Evolutionary conservation across 2,888 invertebrate species (phyloP).

Genomic region (Tetheella fluctuosa): DNA sequence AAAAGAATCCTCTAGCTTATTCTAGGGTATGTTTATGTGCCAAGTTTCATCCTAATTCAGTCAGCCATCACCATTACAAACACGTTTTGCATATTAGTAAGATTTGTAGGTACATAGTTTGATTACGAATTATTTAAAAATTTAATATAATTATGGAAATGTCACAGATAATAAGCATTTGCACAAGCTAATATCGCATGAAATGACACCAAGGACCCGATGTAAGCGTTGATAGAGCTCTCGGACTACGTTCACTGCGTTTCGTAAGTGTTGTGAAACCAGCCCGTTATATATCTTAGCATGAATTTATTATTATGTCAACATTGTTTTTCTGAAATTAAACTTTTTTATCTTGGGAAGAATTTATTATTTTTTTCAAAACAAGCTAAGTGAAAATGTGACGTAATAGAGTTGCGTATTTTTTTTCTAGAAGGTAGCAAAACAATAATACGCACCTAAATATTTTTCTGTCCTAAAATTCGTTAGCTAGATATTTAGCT

Average conservation of each 20-base stretch:
- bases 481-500: no score
- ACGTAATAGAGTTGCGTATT: neutral
- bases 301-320: neutral
- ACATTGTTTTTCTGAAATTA: neutral
- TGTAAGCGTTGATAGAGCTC: constrained; percentile 7
- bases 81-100: no score
- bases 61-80: no score
- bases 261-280: constrained; percentile 1
- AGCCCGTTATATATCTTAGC: neutral
- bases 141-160: neutral
- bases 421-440: no score
- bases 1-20: no score
- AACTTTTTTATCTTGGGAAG: neutral
- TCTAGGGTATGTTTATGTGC: no score
- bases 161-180: neutral
- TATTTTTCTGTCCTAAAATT: no score
- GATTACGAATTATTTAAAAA: no score
- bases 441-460: no score
- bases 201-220: constrained; percentile 5
- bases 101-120: no score
- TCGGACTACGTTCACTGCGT: neutral
- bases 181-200: neutral
- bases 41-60: no score
- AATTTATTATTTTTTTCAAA: neutral
- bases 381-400: neutral